These are phyloP conservation scores for Leucophenga maculata DNA, from an alignment of 2,888 invertebrate species.

Conservation along the genomic window DNA sequence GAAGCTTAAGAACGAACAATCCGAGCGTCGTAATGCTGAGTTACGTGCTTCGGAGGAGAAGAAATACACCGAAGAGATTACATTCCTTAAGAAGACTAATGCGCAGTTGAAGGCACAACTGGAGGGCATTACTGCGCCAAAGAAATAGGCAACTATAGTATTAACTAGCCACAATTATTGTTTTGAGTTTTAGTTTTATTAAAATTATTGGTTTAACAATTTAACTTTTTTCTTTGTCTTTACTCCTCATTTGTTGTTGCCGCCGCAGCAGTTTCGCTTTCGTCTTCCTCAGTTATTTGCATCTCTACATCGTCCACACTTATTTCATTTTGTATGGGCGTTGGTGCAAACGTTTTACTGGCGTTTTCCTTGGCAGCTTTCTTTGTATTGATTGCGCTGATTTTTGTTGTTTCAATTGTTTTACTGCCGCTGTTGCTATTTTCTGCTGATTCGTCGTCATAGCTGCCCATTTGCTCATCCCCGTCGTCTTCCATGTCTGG, in stretches of 20 bases:
- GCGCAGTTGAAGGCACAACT: constrained; percentile 94
- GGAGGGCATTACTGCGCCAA: constrained; percentile 94
- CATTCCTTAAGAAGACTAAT: constrained; percentile 94
- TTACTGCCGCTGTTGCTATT: constrained; percentile 27
- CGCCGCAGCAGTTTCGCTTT: constrained; percentile 13
- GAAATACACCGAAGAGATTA: constrained; percentile 92
- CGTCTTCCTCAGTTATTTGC: constrained; percentile 29
- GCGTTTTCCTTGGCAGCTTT: constrained; percentile 36
- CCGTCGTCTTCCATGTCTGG: constrained; percentile 73
- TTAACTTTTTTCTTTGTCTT: constrained; percentile 38
- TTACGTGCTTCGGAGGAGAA: constrained; percentile 91
- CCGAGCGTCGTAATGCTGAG: constrained; percentile 87
- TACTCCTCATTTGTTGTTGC: constrained; percentile 39
- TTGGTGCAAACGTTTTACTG: constrained; percentile 63
- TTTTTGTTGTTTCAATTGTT: constrained; percentile 45
- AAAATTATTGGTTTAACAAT: constrained; percentile 35
- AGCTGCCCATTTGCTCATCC: constrained; percentile 45
- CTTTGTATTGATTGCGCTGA: constrained; percentile 41
- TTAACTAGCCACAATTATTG: constrained; percentile 24
- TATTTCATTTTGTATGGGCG: constrained; percentile 75
- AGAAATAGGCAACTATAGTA: constrained; percentile 78
- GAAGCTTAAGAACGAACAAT: constrained; percentile 84
- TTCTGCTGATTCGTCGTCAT: not conserved
- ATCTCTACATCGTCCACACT: constrained; percentile 52
- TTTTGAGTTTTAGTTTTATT: constrained; percentile 15